Conservation (phyloP, 2,888 invertebrate species). For the Ophion costatus region DNA sequence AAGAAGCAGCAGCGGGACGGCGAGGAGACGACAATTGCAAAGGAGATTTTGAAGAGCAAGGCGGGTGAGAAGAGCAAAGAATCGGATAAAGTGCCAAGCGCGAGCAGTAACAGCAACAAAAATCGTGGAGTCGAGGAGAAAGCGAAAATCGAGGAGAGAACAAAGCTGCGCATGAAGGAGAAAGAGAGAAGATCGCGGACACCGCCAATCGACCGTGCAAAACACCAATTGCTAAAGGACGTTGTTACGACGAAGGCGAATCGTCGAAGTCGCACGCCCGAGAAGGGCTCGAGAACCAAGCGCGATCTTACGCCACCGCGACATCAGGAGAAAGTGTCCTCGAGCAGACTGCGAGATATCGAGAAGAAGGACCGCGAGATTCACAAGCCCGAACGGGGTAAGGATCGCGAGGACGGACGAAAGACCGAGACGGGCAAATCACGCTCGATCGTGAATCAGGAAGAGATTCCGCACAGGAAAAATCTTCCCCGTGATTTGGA, state of each 20-base stretch:
- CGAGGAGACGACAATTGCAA: conserved; percentile 68
- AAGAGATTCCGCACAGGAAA: conserved; percentile 80
- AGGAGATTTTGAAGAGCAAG: conserved; percentile 73
- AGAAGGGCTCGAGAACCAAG: conserved; percentile 76
- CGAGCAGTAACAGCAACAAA: conserved; percentile 61
- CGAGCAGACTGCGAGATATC: conserved; percentile 72
- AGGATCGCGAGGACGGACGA: conserved; percentile 77
- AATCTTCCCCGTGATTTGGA: conserved; percentile 79
- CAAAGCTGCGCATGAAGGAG: conserved; percentile 79
- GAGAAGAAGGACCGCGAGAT: conserved; percentile 79
- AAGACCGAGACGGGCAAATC: conserved; percentile 74
- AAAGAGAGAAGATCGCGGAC: conserved; percentile 81
- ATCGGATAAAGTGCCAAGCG: conserved; percentile 70
- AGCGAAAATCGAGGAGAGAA: conserved; percentile 76
- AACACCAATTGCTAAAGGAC: conserved; percentile 78
- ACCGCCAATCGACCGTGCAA: conserved; percentile 77
- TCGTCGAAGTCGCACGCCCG: conserved; percentile 79
- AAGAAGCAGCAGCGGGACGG: conserved; percentile 73
- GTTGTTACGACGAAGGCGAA: conserved; percentile 68
- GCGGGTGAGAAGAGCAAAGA: conserved; percentile 76
- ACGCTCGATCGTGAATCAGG: conserved; percentile 75
- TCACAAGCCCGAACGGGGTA: conserved; percentile 78
- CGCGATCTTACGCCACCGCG: conserved; percentile 75
- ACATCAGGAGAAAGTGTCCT: conserved; percentile 75
- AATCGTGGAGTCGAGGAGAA: conserved; percentile 75